Base-by-base conservation (phyloP, 1,140 invertebrate genomes). In the Chlorops oryzae region DNA sequence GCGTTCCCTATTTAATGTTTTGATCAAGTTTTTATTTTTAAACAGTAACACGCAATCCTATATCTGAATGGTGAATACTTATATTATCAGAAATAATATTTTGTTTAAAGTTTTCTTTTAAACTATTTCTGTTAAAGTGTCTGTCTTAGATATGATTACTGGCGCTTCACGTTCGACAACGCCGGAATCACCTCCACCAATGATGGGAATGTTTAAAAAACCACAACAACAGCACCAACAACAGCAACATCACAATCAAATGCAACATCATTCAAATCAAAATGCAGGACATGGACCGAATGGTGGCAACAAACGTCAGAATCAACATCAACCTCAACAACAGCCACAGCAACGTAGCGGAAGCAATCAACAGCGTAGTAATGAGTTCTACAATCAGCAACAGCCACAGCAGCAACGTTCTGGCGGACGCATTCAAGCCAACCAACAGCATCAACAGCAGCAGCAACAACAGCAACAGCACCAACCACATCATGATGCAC, bases 81-180 rank as follows among this genome's bases (percentile, higher is more conserved):
- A 32, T 32, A 32, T 32, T 7, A 7, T 7, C 27, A 32, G 7
- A 32, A 32, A 9, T 9, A 32, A 9, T 32, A 32, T 9, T 32
- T n/a, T 32, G n/a, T 32, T 32, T 32, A 32, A 32, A 32, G n/a
- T 32, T 32, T 32, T 32, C 7, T 32, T 32, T 32, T 32, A 13
- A 32, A 9, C 7, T 32, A 7, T 9, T 25, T 18, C n/a, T 17
- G n/a, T 4, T 9, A 37, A 21, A 69, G 61, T 69, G 62, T 81
- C 79, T 62, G 82, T 89, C 75, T 68, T 88, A 73, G 87, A 90
- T 73, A 77, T 88, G 57, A 84, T 90, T 61, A 80, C 83, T 51
- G 84, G 84, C 54, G 81, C 81, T 54, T 78, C 77, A 41, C 78
- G 86, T 40, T 87, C 86, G 28, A 85, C 85, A 32, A 90, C 88